Evolutionary conservation across 1,140 invertebrate species (phyloP), one percentile per base, ranked within the genome.

Genomic region (Zaprionus africanus): DNA sequence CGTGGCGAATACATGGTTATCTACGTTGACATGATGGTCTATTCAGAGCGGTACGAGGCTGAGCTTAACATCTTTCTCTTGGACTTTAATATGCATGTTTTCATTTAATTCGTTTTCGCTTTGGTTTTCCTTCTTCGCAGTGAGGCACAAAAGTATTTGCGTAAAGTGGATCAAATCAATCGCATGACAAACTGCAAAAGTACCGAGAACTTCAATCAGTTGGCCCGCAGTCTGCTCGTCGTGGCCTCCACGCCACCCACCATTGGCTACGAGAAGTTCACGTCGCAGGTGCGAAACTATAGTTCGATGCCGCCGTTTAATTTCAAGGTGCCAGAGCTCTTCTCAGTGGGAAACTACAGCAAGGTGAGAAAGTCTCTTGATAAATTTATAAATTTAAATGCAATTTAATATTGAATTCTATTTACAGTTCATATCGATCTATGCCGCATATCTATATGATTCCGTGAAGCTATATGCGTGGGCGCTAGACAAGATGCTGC

Each of bases 401-500:
- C 0, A 6, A 57, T 31, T 41, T 13, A 28, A 38, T 41, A 26
- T 34, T 34, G 0, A 34, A 34, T 34, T 34, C 31, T 2, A 19
- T 26, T 93, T 94, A 58, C 93, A 96, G 95, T 97, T 97, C 93
- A 96, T 99, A 9, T 96, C 98, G 11, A 96, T 99, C 60, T 98
- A 98, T 92, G 98, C 98, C 13, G 97, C 98, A 1, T 99, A 99
- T 93, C 93, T 99, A 43, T 99, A 99, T 93, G 99, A 99, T 93
- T 98, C 98, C 1, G 96, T 99, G 1, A 96, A 96, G 86, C 92
- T 99, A 1, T 99, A 99, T 92, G 98, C 98, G 1, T 94, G 94
- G 73, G 97, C 98, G 1, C 93, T 99, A 49, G 94, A 98, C 79
- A 94, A 96, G 76, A 92, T 98, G 15, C 92, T 99, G 43, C 92